These are phyloP conservation scores for Invenusta paracnida DNA, from an alignment of 2,888 invertebrate genomes.

Conservation along the genomic window DNA sequence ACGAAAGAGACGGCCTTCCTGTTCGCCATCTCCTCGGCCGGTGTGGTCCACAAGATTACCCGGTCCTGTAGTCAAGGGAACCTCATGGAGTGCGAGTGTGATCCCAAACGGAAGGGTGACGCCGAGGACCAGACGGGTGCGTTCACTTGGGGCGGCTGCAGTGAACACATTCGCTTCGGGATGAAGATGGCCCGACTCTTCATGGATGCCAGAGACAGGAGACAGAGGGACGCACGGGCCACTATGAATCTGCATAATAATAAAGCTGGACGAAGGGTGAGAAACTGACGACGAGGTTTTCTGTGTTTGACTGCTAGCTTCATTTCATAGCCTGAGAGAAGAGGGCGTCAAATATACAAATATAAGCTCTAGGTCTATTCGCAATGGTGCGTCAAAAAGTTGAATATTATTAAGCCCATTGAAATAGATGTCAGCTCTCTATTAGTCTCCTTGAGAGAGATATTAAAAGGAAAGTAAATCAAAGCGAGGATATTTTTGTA, in stretches of 20 bases:
- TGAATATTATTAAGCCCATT: no score
- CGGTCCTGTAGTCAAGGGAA: constrained; percentile 85
- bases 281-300: constrained; percentile 49
- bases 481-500: no score
- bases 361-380: no score
- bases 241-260: constrained; percentile 96
- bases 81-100: constrained; percentile 80
- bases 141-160: constrained; percentile 79
- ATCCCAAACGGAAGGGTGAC: constrained; percentile 53
- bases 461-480: no score
- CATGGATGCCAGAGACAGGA: constrained; percentile 78
- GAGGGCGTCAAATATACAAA: no score
- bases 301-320: no score
- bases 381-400: no score
- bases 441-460: no score
- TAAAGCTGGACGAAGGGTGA: constrained; percentile 87
- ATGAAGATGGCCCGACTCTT: constrained; percentile 83
- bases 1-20: constrained; percentile 65
- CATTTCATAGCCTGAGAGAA: no score
- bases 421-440: no score
- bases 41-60: constrained; percentile 80
- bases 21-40: constrained; percentile 64
- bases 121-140: constrained; percentile 50
- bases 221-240: constrained; percentile 67
- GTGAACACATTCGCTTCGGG: constrained; percentile 58